Evolutionary conservation across 1,140 invertebrate species (phyloP).

Genomic region (Diorhabda sublineata): DNA sequence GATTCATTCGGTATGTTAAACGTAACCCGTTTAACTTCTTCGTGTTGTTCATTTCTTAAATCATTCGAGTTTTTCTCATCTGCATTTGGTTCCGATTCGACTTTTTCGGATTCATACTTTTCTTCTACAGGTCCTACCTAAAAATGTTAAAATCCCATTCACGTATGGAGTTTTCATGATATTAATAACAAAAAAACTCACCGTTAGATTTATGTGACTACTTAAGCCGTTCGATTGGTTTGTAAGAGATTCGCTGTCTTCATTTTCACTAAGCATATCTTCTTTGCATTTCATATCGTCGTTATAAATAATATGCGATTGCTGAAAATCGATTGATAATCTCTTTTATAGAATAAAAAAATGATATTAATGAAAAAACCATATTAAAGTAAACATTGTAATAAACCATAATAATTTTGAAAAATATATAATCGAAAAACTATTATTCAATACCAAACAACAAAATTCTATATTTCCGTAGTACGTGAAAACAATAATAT

Average conservation of each 20-base stretch:
- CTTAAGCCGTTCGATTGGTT: constrained; percentile 29
- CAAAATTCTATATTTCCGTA: too few relatives aligned
- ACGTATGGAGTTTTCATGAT: constrained; percentile 9
- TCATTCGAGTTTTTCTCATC: constrained; percentile 25
- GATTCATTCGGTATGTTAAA: constrained; percentile 26
- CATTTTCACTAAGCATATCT: constrained; percentile 36
- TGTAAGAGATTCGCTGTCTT: constrained; percentile 25
- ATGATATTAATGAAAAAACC: too few relatives aligned
- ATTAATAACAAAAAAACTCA: constrained; percentile 22
- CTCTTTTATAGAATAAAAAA: neutral
- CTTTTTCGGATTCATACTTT: constrained; percentile 26
- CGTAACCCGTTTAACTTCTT: constrained; percentile 28
- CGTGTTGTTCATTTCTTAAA: constrained; percentile 11
- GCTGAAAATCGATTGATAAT: neutral
- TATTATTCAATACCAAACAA: too few relatives aligned
- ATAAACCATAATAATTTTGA: too few relatives aligned
- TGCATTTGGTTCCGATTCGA: constrained; percentile 19
- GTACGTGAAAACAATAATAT: too few relatives aligned
- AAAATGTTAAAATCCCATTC: constrained; percentile 10
- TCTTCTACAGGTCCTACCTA: constrained; percentile 33
- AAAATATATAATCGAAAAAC: too few relatives aligned
- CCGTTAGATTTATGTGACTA: constrained; percentile 40
- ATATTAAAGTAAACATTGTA: too few relatives aligned
- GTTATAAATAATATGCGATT: constrained; percentile 14
- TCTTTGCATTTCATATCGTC: constrained; percentile 39